Base-by-base conservation (phyloP, 2,113 vertebrate genomes). In the Pygoscelis antarcticus region DNA sequence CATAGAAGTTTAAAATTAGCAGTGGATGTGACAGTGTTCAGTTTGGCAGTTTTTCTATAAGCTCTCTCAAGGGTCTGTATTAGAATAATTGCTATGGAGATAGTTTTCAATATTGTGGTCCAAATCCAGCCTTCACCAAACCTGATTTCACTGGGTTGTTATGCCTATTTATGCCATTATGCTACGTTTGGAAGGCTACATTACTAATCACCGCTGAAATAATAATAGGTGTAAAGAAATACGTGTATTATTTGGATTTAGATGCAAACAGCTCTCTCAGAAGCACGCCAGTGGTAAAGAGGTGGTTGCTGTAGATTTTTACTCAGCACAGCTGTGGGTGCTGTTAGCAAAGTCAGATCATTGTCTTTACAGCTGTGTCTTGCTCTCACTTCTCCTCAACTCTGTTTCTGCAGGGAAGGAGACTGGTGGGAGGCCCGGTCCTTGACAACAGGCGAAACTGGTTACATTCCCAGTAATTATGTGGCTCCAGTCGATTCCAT, bases 401-500 rank as follows among this genome's bases (percentile, higher is more conserved):
- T 95, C 87, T 97, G 47, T 91, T 94, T 95, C 95, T 96, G 19
- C 98, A 99, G 99, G 97, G 99, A 99, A 98, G 99, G 99, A 87
- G 99, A 99, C 89, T 99, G 99, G 99, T 99, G 99, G 99, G 99
- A 99, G 60, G 99, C 99, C 34, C 99, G 99, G 57, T 99, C 99
- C 57, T 96, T 99, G 97, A 99, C 99, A 89, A 99, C 99, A 15
- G 99, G 99, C 18, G 98, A 99, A 97, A 99, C 99, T 8, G 99
- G 99, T 94, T 99, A 99, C 97, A 99, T 99, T 97, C 99, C 99
- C 97, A 99, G 99, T 97, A 99, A 99, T 97, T 99, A 99, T 60
- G 99, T 99, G 97, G 99, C 99, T 98, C 99, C 99, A 27, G 99
- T 99, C 29, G 99, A 99, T 97, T 99, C 99, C 74, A 99, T 99